Conservation (phyloP, 2,888 invertebrate species). For the Mythimna pallens region DNA sequence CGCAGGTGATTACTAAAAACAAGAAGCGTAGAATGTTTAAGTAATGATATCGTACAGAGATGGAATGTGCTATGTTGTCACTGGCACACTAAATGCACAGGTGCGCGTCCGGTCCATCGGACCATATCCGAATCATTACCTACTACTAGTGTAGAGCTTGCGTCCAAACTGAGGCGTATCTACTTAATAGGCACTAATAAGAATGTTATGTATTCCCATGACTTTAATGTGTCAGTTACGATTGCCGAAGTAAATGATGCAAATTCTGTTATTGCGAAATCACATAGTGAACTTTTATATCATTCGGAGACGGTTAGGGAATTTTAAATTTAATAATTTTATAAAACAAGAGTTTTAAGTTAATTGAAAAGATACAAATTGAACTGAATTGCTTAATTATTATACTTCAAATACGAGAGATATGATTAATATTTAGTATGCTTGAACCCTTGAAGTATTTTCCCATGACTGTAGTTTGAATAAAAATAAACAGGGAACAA, state of each 20-base stretch:
- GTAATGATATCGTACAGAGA: conserved; percentile 68
- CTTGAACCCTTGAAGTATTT: background rate
- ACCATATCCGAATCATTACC: conserved; percentile 79
- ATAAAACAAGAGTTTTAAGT: background rate
- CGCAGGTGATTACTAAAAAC: conserved; percentile 50
- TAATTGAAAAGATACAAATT: background rate
- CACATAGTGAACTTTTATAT: background rate
- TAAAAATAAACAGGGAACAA: conserved; percentile 19
- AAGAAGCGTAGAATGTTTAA: conserved; percentile 59
- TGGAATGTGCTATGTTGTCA: conserved; percentile 78
- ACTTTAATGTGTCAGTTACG: conserved; percentile 11
- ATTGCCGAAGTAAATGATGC: conserved; percentile 3
- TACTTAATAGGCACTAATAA: conserved; percentile 35
- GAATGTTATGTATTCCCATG: conserved; percentile 32
- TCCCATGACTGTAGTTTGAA: conserved; percentile 16
- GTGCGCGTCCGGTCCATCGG: conserved; percentile 87
- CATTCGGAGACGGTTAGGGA: background rate
- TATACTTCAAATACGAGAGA: background rate
- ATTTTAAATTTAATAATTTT: background rate
- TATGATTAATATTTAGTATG: background rate
- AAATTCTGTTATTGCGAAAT: conserved; percentile 25
- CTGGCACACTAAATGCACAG: conserved; percentile 78
- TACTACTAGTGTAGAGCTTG: conserved; percentile 51
- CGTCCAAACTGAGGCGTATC: conserved; percentile 48
- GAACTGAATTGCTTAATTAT: background rate